Conservation (phyloP, 1,140 invertebrate species). For the Euura saliciscinereae region DNA sequence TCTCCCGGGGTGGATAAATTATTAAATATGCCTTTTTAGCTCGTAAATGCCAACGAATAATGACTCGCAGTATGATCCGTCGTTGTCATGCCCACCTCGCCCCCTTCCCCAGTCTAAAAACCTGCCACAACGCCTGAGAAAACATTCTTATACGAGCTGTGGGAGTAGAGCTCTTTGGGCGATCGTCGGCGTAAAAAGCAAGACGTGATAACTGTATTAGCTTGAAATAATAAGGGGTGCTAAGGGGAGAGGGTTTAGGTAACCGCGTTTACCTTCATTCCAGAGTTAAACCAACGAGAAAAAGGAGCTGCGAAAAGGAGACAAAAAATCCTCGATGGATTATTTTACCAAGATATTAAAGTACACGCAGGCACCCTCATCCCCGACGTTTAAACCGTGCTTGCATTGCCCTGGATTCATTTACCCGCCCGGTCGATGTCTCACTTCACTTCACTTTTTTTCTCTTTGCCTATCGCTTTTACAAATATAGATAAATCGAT, state of each 20-base stretch:
- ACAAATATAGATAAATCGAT: not conserved
- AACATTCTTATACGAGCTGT: not conserved
- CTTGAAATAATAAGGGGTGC: not conserved
- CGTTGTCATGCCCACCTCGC: not conserved
- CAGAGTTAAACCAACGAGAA: not conserved
- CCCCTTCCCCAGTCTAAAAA: not conserved
- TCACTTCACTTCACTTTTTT: not conserved
- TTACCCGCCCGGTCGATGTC: not conserved
- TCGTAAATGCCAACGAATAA: not conserved
- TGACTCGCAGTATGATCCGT: not conserved
- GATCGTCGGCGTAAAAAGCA: conserved; percentile 1
- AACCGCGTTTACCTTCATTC: not conserved
- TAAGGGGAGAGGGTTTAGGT: not conserved
- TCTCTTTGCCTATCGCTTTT: not conserved
- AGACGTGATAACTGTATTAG: not conserved
- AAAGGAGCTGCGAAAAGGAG: not conserved
- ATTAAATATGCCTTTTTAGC: not conserved
- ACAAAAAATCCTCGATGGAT: not conserved
- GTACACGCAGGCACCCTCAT: not conserved
- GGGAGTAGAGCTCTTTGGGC: not conserved
- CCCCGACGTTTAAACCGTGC: conserved; percentile 19
- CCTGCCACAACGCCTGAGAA: not conserved
- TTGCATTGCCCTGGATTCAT: conserved; percentile 16
- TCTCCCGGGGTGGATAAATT: not conserved
- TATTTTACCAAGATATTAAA: not conserved